phyloP scores from a whole-genome alignment of 2,888 invertebrate species.

The Spisula solida region DNA sequence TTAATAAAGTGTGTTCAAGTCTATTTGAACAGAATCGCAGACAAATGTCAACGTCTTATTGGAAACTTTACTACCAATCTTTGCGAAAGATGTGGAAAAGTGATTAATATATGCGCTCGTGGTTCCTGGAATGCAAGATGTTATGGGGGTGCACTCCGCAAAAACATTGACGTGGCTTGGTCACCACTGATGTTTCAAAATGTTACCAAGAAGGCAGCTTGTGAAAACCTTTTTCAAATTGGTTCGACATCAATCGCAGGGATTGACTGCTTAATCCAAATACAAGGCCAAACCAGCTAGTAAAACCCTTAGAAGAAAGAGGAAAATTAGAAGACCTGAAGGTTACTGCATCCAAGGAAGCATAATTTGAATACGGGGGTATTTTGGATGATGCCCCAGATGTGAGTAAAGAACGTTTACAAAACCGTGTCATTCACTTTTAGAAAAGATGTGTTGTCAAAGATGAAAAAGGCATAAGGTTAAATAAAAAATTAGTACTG shows the following conservation, averaged over 20 bases:
- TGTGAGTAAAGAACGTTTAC: conserved; percentile 8
- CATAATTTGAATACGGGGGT: conserved; percentile 22
- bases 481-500: too few relatives aligned
- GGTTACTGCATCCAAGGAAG: conserved; percentile 31
- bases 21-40: conserved; percentile 35
- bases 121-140: conserved; percentile 53
- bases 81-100: conserved; percentile 45
- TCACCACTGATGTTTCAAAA: conserved; percentile 41
- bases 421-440: background rate
- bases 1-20: conserved; percentile 35
- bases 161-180: conserved; percentile 53
- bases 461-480: background rate
- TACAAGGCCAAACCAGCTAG: conserved; percentile 34
- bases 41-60: conserved; percentile 42
- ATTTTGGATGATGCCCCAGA: conserved; percentile 33
- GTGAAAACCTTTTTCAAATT: conserved; percentile 25
- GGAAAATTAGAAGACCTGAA: too few relatives aligned
- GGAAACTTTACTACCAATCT: conserved; percentile 55
- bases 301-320: background rate
- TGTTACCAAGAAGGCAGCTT: conserved; percentile 34
- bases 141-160: conserved; percentile 49
- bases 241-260: background rate
- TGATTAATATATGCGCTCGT: conserved; percentile 33
- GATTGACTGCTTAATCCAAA: background rate
- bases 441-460: background rate